Conservation (phyloP, 2,888 invertebrate genomes). For the Hyalella azteca region DNA sequence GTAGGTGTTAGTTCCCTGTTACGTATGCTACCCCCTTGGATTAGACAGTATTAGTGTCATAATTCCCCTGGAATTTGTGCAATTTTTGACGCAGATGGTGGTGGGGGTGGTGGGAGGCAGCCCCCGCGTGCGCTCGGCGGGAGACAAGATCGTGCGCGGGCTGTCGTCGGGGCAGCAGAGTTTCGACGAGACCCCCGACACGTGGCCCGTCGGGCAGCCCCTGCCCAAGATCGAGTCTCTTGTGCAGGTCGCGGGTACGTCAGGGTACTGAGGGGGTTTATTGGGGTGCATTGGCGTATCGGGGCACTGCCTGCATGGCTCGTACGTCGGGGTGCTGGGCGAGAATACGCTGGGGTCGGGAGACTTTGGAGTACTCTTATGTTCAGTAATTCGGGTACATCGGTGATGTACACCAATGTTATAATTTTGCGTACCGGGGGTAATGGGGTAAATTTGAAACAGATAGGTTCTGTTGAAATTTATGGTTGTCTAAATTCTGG, state of each 20-base stretch:
- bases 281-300: too few relatives aligned
- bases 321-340: not conserved
- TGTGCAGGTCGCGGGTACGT: constrained; percentile 45
- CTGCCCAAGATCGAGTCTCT: constrained; percentile 62
- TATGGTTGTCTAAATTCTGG: too few relatives aligned
- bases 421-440: too few relatives aligned
- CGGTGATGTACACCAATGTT: too few relatives aligned
- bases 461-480: too few relatives aligned
- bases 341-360: not conserved
- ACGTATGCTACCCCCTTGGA: too few relatives aligned
- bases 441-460: too few relatives aligned
- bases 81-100: not conserved
- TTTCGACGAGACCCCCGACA: constrained; percentile 43
- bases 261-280: not conserved
- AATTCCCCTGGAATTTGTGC: too few relatives aligned
- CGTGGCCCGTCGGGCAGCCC: constrained; percentile 63
- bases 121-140: not conserved
- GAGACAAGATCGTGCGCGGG: not conserved
- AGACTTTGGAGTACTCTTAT: not conserved
- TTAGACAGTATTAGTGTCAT: too few relatives aligned
- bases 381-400: too few relatives aligned
- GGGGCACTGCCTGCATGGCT: not conserved
- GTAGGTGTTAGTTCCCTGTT: too few relatives aligned
- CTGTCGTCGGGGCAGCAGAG: constrained; percentile 33
- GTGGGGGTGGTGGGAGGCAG: not conserved